Percentiles rank a stretch among this genome's conserved stretches.
Conservation (phyloP, 1,140 invertebrate species). For the Octopus sinensis region DNA sequence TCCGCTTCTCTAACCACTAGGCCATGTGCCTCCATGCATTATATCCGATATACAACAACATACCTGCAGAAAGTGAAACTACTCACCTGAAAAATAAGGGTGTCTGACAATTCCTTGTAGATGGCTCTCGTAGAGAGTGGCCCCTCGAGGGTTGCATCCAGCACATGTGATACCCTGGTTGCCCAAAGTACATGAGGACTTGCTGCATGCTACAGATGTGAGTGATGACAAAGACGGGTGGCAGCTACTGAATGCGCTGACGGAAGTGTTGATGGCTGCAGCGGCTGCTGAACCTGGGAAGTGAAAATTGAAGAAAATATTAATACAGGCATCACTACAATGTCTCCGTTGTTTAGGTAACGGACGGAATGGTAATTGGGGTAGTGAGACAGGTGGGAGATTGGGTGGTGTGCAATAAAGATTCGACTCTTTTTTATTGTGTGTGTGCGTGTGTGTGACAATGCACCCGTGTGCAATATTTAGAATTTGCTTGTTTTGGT, state of each 20-base stretch:
- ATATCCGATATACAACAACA: too few species aligned
- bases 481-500: too few species aligned
- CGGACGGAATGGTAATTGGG: not conserved
- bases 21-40: too few species aligned
- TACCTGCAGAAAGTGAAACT: too few species aligned
- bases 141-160: conserved; percentile 29
- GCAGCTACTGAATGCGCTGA: conserved; percentile 20
- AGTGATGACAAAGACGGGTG: conserved; percentile 22
- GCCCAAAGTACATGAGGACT: conserved; percentile 27
- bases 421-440: too few species aligned
- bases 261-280: not conserved
- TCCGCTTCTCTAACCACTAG: too few species aligned
- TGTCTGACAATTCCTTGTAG: conserved; percentile 32
- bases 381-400: not conserved
- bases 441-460: too few species aligned
- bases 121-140: conserved; percentile 32
- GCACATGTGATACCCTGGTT: conserved; percentile 29
- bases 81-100: conserved; percentile 36
- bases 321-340: too few species aligned
- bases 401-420: too few species aligned
- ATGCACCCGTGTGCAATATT: too few species aligned
- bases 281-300: not conserved
- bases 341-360: too few species aligned
- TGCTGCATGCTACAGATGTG: conserved; percentile 23
- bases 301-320: too few species aligned